Conservation (phyloP, 2,888 invertebrate genomes). For the Amblyjoppa proteus region DNA sequence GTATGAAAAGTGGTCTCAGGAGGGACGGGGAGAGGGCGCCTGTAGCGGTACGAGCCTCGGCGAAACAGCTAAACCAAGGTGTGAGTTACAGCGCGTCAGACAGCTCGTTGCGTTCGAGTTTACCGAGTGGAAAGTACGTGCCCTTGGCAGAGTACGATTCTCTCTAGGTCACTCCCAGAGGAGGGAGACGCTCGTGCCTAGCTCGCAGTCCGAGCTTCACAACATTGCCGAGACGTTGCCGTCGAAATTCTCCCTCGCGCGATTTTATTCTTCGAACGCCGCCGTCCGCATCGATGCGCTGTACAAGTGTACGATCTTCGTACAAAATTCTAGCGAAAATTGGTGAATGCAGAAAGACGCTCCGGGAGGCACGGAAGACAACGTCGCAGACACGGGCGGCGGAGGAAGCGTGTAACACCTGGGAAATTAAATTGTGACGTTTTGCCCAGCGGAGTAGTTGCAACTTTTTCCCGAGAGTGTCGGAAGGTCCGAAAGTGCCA, state of each 20-base stretch:
- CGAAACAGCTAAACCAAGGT: constrained; percentile 59
- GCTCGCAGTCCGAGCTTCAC: constrained; percentile 33
- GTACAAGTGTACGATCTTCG: background rate
- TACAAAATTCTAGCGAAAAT: constrained; percentile 2
- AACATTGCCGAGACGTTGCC: constrained; percentile 35
- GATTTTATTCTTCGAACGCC: background rate
- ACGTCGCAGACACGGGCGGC: background rate
- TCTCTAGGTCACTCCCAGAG: constrained; percentile 40
- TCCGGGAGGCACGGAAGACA: background rate
- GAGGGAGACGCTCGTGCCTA: constrained; percentile 41
- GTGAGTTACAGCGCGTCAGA: constrained; percentile 70
- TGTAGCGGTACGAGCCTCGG: constrained; percentile 22
- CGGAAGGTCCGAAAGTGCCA: constrained; percentile 55
- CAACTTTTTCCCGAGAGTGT: background rate
- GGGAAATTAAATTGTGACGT: constrained; percentile 63
- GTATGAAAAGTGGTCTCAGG: constrained; percentile 73
- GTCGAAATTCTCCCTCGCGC: background rate
- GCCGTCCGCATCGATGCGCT: background rate
- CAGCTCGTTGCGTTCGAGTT: constrained; percentile 68
- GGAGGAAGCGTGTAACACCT: constrained; percentile 24
- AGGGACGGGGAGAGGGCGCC: constrained; percentile 46
- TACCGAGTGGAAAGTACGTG: constrained; percentile 65
- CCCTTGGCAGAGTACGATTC: constrained; percentile 57
- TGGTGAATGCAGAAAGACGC: background rate
- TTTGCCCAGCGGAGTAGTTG: constrained; percentile 54